Evolutionary conservation across 2,888 invertebrate genomes (phyloP).

Genomic region (Cataglyphis livida): DNA sequence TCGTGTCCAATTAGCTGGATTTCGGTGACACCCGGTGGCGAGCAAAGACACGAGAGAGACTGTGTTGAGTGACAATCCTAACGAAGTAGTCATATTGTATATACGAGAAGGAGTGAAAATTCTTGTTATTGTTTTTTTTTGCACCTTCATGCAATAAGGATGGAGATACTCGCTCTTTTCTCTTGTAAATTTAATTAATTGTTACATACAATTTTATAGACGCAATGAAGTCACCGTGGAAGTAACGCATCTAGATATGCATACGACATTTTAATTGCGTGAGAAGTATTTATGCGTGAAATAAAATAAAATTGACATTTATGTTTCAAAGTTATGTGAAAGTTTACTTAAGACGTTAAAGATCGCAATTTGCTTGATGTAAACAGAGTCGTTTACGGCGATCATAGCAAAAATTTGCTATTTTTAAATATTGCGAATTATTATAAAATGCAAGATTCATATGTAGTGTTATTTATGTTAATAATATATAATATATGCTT

Average conservation of each 20-base stretch:
- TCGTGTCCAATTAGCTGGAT: slow-evolving; percentile 81
- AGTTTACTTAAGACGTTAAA: neutral
- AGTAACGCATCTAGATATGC: neutral
- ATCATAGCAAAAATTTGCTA: neutral
- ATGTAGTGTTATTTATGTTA: neutral
- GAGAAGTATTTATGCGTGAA: slow-evolving; percentile 9
- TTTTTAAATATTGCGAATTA: neutral
- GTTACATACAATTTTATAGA: neutral
- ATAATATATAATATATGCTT: neutral
- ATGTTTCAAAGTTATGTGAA: neutral
- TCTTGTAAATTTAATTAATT: slow-evolving; percentile 5
- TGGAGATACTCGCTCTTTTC: neutral
- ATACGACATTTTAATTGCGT: neutral
- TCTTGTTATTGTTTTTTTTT: neutral
- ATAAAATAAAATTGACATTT: slow-evolving; percentile 15
- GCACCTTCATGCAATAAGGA: neutral
- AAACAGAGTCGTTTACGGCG: neutral
- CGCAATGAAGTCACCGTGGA: neutral
- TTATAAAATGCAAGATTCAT: neutral
- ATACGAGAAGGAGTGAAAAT: neutral
- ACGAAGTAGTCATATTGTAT: slow-evolving; percentile 78
- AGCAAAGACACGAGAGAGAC: slow-evolving; percentile 68
- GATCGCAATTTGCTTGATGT: neutral
- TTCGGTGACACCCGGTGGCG: slow-evolving; percentile 74
- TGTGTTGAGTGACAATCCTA: slow-evolving; percentile 80